Base-by-base conservation (phyloP, 1,140 invertebrate genomes). In the Drosophila tristis region DNA sequence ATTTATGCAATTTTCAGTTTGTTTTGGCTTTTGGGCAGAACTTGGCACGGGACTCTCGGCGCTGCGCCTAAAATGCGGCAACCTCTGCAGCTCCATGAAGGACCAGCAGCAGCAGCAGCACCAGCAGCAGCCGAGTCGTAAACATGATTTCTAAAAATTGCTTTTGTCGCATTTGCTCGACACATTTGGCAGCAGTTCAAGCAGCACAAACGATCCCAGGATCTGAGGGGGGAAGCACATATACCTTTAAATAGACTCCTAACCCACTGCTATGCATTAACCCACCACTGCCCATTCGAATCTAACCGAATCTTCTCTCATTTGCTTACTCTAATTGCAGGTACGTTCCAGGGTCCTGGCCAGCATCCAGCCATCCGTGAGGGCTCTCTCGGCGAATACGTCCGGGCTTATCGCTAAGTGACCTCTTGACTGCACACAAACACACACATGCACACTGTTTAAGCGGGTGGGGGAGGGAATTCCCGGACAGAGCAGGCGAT, bases 1-100 rank as follows among this genome's bases (percentile, higher is more conserved):
- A 82, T 82, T 82, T 87, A 81, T 86, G 78, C 70, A 66, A 67
- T 81, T 87, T 62, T 78, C 63, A 61, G 73, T 86, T 80, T 82
- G 49, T 78, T 77, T 77, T 77, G 67, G 56, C 63, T 50, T 49
- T 44, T 48, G 31, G 20, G 23, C 35, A 25, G 29, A 50, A 59
- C 45, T 73, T 85, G 81, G 77, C 77, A 85, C 54, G 53, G 23
- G 57, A 59, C 25, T 54, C 23, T 9, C 35, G 35, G 2, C 58
- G 60, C 58, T 72, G 82, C 78, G 60, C 78, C 81, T 68, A 78
- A 82, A 87, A 79, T 87, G 82, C 82, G 74, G 74, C 82, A 87
- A 67, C 45, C 45, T 26, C 43, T 20, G 20, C 20, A 20, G 16
- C 16, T 16, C 16, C 16, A 16, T 16, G 16, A 16, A 16, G 20